Evolutionary conservation across 2,888 invertebrate species (phyloP).

Genomic region (Chironomus riparius): DNA sequence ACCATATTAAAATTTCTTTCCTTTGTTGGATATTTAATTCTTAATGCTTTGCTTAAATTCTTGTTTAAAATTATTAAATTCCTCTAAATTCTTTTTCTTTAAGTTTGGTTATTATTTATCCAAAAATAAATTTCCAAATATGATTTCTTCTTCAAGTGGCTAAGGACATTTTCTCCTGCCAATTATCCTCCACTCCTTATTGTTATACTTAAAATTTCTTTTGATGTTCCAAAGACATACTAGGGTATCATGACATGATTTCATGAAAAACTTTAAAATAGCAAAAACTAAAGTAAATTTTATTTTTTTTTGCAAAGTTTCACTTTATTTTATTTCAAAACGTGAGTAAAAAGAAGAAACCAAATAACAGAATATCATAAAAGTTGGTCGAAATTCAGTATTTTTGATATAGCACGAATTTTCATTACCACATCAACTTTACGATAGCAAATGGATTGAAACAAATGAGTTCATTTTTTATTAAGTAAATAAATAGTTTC

Average conservation of each 20-base stretch:
- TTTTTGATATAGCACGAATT: background rate
- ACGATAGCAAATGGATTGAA: too few relatives aligned
- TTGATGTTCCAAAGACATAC: constrained; percentile 5
- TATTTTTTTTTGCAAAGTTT: background rate
- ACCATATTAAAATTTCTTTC: too few relatives aligned
- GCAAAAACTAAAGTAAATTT: background rate
- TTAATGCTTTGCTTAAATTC: too few relatives aligned
- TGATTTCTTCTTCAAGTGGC: too few relatives aligned
- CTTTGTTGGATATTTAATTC: too few relatives aligned
- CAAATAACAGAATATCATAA: background rate
- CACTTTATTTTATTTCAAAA: background rate
- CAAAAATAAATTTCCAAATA: too few relatives aligned
- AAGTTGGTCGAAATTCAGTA: background rate
- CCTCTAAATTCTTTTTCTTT: too few relatives aligned
- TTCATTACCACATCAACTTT: background rate
- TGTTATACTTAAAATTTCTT: background rate
- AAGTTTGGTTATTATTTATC: too few relatives aligned
- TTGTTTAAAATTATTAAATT: too few relatives aligned
- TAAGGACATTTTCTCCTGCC: too few relatives aligned
- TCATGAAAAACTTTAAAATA: background rate
- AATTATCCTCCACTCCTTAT: background rate
- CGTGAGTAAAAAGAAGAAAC: background rate
- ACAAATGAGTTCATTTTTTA: background rate
- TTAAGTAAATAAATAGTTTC: background rate
- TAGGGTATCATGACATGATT: background rate